Conservation (phyloP, 2,888 invertebrate species). For the Macropis europaea region DNA sequence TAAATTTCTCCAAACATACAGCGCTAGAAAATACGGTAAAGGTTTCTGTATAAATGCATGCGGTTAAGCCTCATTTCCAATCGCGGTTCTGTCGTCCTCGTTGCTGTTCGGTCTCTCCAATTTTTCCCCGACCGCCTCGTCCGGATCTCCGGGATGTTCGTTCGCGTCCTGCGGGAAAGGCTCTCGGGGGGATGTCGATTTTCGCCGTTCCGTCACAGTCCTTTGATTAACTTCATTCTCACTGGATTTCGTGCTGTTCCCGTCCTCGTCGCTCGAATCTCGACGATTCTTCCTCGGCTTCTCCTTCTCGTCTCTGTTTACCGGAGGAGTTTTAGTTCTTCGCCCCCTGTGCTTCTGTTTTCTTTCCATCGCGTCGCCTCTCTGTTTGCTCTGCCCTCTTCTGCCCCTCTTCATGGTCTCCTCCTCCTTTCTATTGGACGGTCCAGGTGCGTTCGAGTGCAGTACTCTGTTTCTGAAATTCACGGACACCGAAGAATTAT, state of each 20-base stretch:
- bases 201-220: slow-evolving; percentile 7
- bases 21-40: not conserved
- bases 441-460: not conserved
- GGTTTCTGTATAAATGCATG: not conserved
- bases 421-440: not conserved
- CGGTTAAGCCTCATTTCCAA: not conserved
- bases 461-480: not conserved
- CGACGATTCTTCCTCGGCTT: not conserved
- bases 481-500: too few relatives aligned
- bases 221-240: not conserved
- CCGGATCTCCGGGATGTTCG: not conserved
- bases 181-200: slow-evolving; percentile 14
- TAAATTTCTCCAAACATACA: not conserved
- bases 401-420: not conserved
- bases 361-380: not conserved
- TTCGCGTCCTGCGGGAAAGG: not conserved
- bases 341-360: not conserved
- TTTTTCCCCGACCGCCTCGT: not conserved
- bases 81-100: not conserved
- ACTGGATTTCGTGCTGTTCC: not conserved
- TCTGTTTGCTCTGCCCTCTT: not conserved
- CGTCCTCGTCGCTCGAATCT: slow-evolving; percentile 12
- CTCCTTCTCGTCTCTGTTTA: not conserved
- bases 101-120: not conserved
- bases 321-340: not conserved